Base-by-base conservation (phyloP, 2,888 invertebrate genomes). In the Drosophila pseudotalamancana region DNA sequence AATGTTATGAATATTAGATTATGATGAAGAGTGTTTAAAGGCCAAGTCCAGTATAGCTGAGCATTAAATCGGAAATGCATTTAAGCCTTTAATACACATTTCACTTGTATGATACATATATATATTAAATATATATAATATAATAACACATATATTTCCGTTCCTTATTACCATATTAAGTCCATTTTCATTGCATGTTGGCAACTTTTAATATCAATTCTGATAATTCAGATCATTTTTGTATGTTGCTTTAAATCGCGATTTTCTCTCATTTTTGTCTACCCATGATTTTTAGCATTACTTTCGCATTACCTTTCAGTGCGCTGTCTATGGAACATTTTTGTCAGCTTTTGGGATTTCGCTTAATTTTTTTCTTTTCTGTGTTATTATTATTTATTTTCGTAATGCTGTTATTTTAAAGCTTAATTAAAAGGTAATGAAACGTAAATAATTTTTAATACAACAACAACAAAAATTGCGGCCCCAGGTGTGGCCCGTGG, bases 391-490 rank as follows among this genome's bases (percentile, higher is more conserved):
- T 50, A 57, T 73, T 74, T 69, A 63, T 76, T 76, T 72, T 63
- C 50, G 55, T 63, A 70, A 72, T 55, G 37, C 50, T 70, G 67
- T 65, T 75, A 37, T 77, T 75, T 77, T 68, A 73, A 73, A 64
- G 67, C 73, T 68, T 77, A 73, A 77, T 78, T 70, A 78, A 76
- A 75, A 70, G 61, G 63, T 64, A 78, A 78, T 78, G 62, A 73
- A 77, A 78, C 31, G 62, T 70, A 77, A 77, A 78, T 77, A 78
- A 70, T 67, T 77, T 63, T 68, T 65, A 75, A 73, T 62, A 64
- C 27, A 27, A 56, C 6, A 12, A 25, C 25, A 25, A 9, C 25
- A 23, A 40, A 34, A 16, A 0, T 32, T 23, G 29, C 37, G 55
- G 18, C 51, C 72, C 29, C 49, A 9, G 66, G 61, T 27, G 49